phyloP scores from a whole-genome alignment of 2,113 vertebrate genomes.

The Catagonus wagneri region DNA sequence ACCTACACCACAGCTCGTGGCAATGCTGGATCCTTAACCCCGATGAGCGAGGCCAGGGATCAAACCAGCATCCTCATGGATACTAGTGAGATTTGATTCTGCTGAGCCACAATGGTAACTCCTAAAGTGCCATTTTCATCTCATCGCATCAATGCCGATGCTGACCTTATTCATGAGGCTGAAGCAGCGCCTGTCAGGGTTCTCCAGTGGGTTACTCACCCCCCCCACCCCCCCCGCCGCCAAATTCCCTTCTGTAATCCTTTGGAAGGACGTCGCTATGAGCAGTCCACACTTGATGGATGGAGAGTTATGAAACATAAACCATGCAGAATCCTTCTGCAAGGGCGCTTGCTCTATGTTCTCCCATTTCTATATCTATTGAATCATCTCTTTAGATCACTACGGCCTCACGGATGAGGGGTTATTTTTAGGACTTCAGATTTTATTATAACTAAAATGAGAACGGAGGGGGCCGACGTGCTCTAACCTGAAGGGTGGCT shows the following conservation, averaged over 20 bases:
- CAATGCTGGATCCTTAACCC: too few relatives aligned
- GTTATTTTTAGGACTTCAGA: neutral
- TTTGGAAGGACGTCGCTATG: neutral
- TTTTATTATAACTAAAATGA: neutral
- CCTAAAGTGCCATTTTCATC: neutral
- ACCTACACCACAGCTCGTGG: too few relatives aligned
- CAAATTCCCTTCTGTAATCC: too few relatives aligned
- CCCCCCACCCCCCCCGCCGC: too few relatives aligned
- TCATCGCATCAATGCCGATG: neutral
- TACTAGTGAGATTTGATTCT: too few relatives aligned
- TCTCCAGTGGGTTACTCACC: neutral
- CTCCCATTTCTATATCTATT: neutral
- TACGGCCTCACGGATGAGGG: neutral
- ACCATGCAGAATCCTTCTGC: neutral
- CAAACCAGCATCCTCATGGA: too few relatives aligned
- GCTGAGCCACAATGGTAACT: too few relatives aligned
- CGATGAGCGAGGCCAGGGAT: too few relatives aligned
- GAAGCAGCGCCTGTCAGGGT: neutral
- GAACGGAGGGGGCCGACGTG: neutral
- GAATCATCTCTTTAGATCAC: neutral
- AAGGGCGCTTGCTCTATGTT: neutral
- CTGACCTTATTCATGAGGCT: neutral
- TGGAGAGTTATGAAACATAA: neutral
- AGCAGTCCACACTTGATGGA: accelerated
- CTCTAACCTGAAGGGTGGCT: neutral